Percentiles rank a stretch among this genome's conserved stretches.
These are phyloP conservation scores for Bos indicus DNA, from an alignment of 2,113 vertebrate genomes.

Conservation along the genomic window DNA sequence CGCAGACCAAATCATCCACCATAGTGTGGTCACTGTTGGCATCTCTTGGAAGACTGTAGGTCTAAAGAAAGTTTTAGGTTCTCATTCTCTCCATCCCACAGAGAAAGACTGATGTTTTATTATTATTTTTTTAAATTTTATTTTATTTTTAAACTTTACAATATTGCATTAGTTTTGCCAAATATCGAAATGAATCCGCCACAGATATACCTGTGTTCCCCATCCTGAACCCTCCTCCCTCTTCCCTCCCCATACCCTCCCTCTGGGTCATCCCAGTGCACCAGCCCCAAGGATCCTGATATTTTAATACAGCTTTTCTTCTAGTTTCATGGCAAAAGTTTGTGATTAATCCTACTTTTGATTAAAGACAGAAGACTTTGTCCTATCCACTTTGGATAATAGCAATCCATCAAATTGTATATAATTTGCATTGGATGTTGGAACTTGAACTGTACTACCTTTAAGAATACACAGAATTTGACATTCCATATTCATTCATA, in stretches of 20 bases:
- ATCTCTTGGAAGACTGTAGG: neutral
- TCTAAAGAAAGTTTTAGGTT: neutral
- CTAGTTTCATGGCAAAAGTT: neutral
- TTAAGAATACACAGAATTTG: neutral
- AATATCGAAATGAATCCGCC: no score
- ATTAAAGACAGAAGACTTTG: neutral
- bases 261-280: no score
- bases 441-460: conserved; percentile 23
- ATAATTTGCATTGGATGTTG: neutral
- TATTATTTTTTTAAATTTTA: no score
- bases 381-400: neutral
- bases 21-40: neutral
- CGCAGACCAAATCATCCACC: neutral
- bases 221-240: no score
- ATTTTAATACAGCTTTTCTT: neutral
- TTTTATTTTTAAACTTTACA: no score
- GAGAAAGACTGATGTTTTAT: neutral
- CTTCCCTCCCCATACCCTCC: no score
- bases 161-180: no score
- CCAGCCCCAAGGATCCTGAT: no score
- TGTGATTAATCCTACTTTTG: conserved; percentile 5
- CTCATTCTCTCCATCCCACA: neutral
- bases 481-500: neutral
- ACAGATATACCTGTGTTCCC: no score
- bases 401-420: neutral